Conservation (phyloP, 2,113 vertebrate genomes). For the Narcine bancroftii region DNA sequence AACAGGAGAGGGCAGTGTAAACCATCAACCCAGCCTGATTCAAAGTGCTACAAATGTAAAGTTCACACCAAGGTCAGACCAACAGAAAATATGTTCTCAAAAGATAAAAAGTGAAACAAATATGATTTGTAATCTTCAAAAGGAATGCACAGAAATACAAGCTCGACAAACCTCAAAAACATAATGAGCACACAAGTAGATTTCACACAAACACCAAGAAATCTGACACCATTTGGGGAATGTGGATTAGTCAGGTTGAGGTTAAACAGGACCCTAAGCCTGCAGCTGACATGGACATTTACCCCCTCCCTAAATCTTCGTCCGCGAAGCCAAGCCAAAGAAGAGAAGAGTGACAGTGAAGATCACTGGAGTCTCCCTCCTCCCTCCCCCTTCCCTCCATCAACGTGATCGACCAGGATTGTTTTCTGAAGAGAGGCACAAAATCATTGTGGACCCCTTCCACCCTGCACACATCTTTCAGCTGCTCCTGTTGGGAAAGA, state of each 20-base stretch:
- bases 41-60: background rate
- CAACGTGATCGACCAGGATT: too few species aligned
- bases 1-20: background rate
- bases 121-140: background rate
- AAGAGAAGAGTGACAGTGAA: too few species aligned
- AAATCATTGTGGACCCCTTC: too few species aligned
- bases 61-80: background rate
- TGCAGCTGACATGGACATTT: too few species aligned
- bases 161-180: background rate
- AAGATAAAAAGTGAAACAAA: background rate
- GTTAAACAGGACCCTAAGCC: background rate
- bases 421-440: too few species aligned
- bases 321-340: too few species aligned
- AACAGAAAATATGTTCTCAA: background rate
- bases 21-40: background rate
- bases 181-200: background rate
- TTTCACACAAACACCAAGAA: background rate
- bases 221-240: background rate
- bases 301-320: too few species aligned
- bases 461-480: too few species aligned
- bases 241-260: background rate
- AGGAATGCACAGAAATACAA: background rate
- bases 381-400: too few species aligned
- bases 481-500: too few species aligned
- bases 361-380: too few species aligned